phyloP scores from a whole-genome alignment of 2,888 invertebrate species.

The Drosophila greeni region DNA sequence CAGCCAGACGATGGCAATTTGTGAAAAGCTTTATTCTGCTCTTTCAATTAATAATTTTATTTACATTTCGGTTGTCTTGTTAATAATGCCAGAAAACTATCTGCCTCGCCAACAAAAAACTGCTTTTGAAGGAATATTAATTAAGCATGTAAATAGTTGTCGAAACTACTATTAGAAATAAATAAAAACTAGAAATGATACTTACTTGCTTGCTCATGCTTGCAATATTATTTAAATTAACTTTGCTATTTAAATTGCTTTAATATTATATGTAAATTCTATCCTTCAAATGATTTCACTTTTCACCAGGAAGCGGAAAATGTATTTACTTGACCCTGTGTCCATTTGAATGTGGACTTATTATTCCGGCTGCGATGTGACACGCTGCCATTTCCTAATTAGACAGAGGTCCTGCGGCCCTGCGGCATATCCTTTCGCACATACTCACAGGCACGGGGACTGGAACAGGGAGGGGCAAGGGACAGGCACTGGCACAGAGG shows the following conservation, averaged over 20 bases:
- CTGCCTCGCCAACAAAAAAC: neutral
- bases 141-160: neutral
- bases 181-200: too few species aligned
- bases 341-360: conserved; percentile 14
- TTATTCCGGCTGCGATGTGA: conserved; percentile 17
- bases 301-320: neutral
- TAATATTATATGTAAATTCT: too few species aligned
- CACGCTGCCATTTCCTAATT: conserved; percentile 44
- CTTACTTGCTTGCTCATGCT: too few species aligned
- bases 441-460: conserved; percentile 4
- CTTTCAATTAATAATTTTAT: conserved; percentile 28
- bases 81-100: conserved; percentile 3
- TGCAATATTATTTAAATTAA: too few species aligned
- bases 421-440: conserved; percentile 11
- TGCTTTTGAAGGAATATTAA: neutral
- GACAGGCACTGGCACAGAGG: conserved; percentile 1
- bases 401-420: conserved; percentile 34
- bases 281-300: neutral
- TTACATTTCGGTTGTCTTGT: conserved; percentile 17
- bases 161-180: too few species aligned
- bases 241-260: too few species aligned
- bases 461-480: neutral
- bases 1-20: conserved; percentile 10
- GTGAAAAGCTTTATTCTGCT: conserved; percentile 4
- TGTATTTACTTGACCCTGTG: neutral